Conservation (phyloP, 2,797 vertebrate species). For the Danio albolineatus region DNA sequence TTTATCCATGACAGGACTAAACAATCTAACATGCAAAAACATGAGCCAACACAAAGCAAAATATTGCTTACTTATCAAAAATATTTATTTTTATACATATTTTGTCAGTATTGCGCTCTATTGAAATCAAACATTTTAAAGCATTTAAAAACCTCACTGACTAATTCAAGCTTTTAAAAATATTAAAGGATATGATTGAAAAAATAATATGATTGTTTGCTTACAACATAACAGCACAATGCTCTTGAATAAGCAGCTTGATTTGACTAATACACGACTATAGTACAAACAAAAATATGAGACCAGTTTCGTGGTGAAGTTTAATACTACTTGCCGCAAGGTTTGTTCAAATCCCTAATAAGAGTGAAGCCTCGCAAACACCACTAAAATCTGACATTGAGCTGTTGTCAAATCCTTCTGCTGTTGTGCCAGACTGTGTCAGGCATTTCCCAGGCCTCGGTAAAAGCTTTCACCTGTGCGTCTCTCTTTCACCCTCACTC, state of each 20-base stretch:
- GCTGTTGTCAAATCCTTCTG: constrained; percentile 1
- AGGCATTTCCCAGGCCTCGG: not conserved
- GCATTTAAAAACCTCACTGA: too few relatives aligned
- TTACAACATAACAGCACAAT: not conserved
- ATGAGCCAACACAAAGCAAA: too few relatives aligned
- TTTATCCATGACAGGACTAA: too few relatives aligned
- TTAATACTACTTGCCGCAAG: not conserved
- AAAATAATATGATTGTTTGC: not conserved
- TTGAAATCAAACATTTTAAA: too few relatives aligned
- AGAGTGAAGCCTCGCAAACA: not conserved
- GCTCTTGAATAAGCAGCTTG: not conserved
- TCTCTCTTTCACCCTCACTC: constrained; percentile 16
- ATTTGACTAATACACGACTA: not conserved
- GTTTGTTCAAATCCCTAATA: not conserved
- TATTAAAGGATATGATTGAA: not conserved
- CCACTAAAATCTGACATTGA: not conserved
- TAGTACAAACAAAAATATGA: not conserved
- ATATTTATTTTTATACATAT: too few relatives aligned
- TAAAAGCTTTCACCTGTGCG: constrained; percentile 34
- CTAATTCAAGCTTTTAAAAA: not conserved
- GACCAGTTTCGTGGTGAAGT: not conserved
- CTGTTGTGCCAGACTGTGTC: not conserved
- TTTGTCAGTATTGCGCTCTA: too few relatives aligned
- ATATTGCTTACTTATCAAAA: too few relatives aligned
- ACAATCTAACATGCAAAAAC: too few relatives aligned